phyloP scores from a whole-genome alignment of 2,888 invertebrate species.

The Sabatieria punctata region DNA sequence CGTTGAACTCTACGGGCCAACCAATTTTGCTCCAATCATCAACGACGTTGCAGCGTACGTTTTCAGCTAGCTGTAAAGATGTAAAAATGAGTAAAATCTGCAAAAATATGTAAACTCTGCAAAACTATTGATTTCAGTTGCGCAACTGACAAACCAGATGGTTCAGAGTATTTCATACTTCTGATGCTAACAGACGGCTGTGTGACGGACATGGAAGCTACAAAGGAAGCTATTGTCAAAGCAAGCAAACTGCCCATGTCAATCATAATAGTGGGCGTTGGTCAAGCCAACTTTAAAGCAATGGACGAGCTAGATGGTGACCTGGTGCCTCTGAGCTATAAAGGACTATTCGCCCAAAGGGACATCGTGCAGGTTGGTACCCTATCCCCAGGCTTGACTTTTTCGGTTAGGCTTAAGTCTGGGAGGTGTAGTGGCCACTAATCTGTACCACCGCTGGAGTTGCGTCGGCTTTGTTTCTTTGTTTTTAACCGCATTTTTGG shows the following conservation, averaged over 20 bases:
- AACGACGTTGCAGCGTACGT: conserved; percentile 35
- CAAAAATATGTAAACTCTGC: too few relatives aligned
- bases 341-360: neutral
- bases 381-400: too few relatives aligned
- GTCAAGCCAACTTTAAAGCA: conserved; percentile 42
- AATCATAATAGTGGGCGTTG: conserved; percentile 45
- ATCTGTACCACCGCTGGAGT: too few relatives aligned
- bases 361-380: conserved; percentile 8
- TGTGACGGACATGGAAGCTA: conserved; percentile 42
- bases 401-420: too few relatives aligned
- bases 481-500: too few relatives aligned
- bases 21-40: conserved; percentile 42
- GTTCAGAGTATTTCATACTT: conserved; percentile 43
- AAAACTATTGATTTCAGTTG: too few relatives aligned
- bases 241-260: conserved; percentile 35
- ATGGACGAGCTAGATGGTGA: conserved; percentile 10
- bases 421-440: too few relatives aligned
- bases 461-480: too few relatives aligned
- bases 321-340: too few relatives aligned
- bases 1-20: conserved; percentile 42
- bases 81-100: too few relatives aligned
- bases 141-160: conserved; percentile 37
- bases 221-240: conserved; percentile 1
- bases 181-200: conserved; percentile 46
- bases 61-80: too few relatives aligned